phyloP scores from a whole-genome alignment of 2,797 vertebrate genomes.

The Thaleichthys pacificus region DNA sequence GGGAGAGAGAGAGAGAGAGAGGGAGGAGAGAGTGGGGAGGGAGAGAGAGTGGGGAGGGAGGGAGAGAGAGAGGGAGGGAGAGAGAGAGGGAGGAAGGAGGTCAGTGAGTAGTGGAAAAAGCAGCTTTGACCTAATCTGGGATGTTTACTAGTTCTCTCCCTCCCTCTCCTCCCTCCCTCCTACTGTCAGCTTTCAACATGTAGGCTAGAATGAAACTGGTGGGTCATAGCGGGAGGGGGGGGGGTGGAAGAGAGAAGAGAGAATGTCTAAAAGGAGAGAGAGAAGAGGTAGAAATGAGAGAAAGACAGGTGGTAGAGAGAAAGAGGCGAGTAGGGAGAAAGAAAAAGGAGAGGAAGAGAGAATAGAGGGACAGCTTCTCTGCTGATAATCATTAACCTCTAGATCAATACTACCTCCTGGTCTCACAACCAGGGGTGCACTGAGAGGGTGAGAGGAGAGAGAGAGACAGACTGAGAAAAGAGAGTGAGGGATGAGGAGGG shows the following conservation, averaged over 20 bases:
- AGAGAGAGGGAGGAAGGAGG: slow-evolving; percentile 21
- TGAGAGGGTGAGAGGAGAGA: not conserved
- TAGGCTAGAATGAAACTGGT: slow-evolving; percentile 74
- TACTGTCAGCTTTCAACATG: slow-evolving; percentile 54
- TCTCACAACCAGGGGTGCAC: too few relatives aligned
- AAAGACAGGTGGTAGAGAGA: slow-evolving; percentile 19
- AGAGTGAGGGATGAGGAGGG: not conserved
- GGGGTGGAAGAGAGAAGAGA: not conserved
- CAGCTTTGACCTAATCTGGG: slow-evolving; percentile 76
- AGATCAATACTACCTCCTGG: too few relatives aligned
- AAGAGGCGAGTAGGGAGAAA: slow-evolving; percentile 2
- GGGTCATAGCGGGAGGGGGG: slow-evolving; percentile 42
- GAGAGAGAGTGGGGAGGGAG: slow-evolving; percentile 2
- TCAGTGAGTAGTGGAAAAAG: slow-evolving; percentile 76
- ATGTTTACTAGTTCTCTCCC: slow-evolving; percentile 62
- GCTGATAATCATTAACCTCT: not conserved
- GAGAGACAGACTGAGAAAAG: not conserved
- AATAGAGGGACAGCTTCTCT: slow-evolving; percentile 26
- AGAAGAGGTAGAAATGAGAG: not conserved
- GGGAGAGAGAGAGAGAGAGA: slow-evolving; percentile 6
- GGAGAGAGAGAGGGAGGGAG: not conserved
- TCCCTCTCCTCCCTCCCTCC: too few relatives aligned
- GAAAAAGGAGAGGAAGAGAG: not conserved
- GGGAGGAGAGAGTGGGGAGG: too few relatives aligned
- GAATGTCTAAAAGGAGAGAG: not conserved